Percentiles rank a stretch among this genome's conserved stretches.
These are phyloP conservation scores for Hemiscyllium ocellatum DNA, from an alignment of 2,113 vertebrate genomes.

Conservation along the genomic window DNA sequence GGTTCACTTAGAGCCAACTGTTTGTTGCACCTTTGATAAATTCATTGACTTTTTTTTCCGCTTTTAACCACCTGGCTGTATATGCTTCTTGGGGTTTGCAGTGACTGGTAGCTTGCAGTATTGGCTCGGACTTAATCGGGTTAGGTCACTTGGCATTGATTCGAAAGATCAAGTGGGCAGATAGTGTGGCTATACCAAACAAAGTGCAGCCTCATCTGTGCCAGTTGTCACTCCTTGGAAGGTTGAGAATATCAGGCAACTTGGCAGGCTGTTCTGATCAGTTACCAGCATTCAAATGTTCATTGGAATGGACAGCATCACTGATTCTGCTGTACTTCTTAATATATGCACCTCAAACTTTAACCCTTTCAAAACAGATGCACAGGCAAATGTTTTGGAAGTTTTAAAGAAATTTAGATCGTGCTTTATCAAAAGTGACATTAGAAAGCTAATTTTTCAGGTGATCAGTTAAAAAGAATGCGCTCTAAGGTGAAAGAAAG, in stretches of 20 bases:
- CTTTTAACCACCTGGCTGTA: constrained; percentile 19
- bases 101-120: neutral
- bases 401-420: neutral
- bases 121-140: neutral
- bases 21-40: constrained; percentile 16
- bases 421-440: neutral
- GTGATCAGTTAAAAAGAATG: no score
- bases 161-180: constrained; percentile 26
- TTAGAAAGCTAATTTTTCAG: neutral
- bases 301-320: neutral
- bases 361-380: neutral
- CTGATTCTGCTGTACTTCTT: neutral
- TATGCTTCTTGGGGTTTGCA: neutral
- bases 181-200: neutral
- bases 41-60: neutral
- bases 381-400: neutral
- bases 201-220: constrained; percentile 21
- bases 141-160: neutral
- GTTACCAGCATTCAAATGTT: neutral
- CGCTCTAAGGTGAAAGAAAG: neutral
- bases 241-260: neutral
- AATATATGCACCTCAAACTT: neutral
- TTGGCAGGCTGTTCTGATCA: neutral
- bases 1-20: neutral
- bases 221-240: neutral